phyloP scores from a whole-genome alignment of 2,797 vertebrate species.

The Petrocephalus sullivani region DNA sequence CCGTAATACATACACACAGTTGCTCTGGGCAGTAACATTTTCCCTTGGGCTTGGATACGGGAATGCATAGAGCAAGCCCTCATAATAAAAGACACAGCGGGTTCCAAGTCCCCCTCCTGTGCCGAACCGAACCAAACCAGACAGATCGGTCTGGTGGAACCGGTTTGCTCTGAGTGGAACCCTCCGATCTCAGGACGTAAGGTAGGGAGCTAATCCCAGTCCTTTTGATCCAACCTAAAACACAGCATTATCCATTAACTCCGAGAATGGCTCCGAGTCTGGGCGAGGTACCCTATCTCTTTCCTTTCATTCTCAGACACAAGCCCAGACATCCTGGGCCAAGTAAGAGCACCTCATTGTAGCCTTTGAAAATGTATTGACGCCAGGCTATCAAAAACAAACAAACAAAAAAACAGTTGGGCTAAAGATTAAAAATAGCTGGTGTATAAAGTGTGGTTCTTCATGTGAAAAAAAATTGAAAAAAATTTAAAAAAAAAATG shows the following conservation, averaged over 20 bases:
- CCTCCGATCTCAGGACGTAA: not conserved
- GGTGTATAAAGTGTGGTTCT: not conserved
- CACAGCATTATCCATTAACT: not conserved
- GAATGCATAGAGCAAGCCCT: not conserved
- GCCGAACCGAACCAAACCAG: not conserved
- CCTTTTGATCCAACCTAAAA: not conserved
- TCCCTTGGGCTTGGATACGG: not conserved
- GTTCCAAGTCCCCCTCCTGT: not conserved
- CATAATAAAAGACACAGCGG: not conserved
- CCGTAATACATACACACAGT: not conserved
- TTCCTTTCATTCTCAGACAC: not conserved
- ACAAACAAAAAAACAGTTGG: not conserved
- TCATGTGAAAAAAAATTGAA: not conserved
- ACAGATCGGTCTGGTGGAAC: not conserved
- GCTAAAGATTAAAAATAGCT: not conserved
- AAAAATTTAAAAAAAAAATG: not conserved
- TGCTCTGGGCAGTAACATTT: conserved; percentile 9
- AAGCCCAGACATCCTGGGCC: not conserved
- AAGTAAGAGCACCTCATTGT: not conserved
- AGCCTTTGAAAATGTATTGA: not conserved
- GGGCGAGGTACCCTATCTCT: not conserved
- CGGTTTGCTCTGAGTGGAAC: conserved; percentile 2
- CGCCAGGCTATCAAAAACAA: not conserved
- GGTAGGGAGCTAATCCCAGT: not conserved
- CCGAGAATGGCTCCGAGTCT: not conserved